Conservation (phyloP, 2,888 invertebrate species). For the Trichopoda pennipes region DNA sequence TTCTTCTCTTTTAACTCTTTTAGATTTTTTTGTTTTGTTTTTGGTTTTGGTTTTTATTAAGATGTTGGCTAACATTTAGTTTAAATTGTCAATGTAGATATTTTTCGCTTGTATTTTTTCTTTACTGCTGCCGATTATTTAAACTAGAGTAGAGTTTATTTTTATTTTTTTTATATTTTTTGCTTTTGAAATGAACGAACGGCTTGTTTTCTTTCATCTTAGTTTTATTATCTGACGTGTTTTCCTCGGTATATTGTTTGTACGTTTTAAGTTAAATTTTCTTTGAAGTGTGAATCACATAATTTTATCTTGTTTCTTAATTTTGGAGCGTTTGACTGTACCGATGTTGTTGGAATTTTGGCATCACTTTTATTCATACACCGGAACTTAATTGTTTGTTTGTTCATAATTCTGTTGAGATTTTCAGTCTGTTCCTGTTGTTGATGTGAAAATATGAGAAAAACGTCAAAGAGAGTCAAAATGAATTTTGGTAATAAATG, state of each 20-base stretch:
- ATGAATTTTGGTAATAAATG: not conserved
- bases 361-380: slow-evolving; percentile 60
- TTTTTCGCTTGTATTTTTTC: slow-evolving; percentile 29
- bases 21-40: slow-evolving; percentile 1
- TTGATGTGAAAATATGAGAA: slow-evolving; percentile 25
- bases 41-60: slow-evolving; percentile 13
- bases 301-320: slow-evolving; percentile 49
- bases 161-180: no score
- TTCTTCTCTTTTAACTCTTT: slow-evolving; percentile 28
- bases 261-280: slow-evolving; percentile 26
- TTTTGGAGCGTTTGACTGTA: not conserved
- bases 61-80: slow-evolving; percentile 59
- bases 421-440: slow-evolving; percentile 39
- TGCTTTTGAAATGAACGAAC: slow-evolving; percentile 25
- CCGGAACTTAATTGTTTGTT: slow-evolving; percentile 64
- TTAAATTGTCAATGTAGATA: not conserved
- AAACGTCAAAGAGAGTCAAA: not conserved
- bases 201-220: slow-evolving; percentile 67
- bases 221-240: slow-evolving; percentile 62
- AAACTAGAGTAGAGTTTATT: slow-evolving; percentile 63
- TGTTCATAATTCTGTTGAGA: slow-evolving; percentile 44
- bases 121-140: slow-evolving; percentile 56
- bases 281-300: slow-evolving; percentile 68
- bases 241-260: slow-evolving; percentile 25
- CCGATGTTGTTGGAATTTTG: slow-evolving; percentile 42